Percentiles rank a stretch among this genome's conserved stretches.
These are phyloP conservation scores for Lordiphosa andalusiaca DNA, from an alignment of 2,888 invertebrate genomes.

Conservation along the genomic window DNA sequence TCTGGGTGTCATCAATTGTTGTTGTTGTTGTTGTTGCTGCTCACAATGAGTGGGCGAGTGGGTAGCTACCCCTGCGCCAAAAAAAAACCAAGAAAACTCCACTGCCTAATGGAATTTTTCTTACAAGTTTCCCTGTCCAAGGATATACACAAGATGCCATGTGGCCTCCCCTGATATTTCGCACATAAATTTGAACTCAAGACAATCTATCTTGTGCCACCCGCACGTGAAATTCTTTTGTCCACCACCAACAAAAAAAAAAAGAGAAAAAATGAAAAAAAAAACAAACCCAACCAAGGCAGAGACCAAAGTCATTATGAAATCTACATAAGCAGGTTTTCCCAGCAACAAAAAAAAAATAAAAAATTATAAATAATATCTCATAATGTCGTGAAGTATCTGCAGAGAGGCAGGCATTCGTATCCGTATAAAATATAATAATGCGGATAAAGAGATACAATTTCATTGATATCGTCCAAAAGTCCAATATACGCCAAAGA, in stretches of 20 bases:
- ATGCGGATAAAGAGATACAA: slow-evolving; percentile 80
- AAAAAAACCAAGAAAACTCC: too few species aligned
- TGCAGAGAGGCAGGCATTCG: slow-evolving; percentile 50
- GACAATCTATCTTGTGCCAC: slow-evolving; percentile 73
- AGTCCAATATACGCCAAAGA: slow-evolving; percentile 78
- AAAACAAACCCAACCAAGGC: slow-evolving; percentile 4
- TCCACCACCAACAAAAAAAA: too few species aligned
- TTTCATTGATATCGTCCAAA: slow-evolving; percentile 80
- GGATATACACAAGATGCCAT: slow-evolving; percentile 16
- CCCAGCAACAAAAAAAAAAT: too few species aligned
- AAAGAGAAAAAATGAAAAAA: slow-evolving; percentile 7
- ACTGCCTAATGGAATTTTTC: slow-evolving; percentile 39
- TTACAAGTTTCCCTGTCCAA: slow-evolving; percentile 11
- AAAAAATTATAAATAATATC: slow-evolving; percentile 71
- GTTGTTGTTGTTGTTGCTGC: slow-evolving; percentile 28
- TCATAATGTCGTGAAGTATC: slow-evolving; percentile 73
- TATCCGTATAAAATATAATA: slow-evolving; percentile 76
- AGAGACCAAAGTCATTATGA: slow-evolving; percentile 52
- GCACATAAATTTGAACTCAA: slow-evolving; percentile 74
- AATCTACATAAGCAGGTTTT: slow-evolving; percentile 63
- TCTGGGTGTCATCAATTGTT: slow-evolving; percentile 75
- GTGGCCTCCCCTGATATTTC: slow-evolving; percentile 65
- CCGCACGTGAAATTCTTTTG: slow-evolving; percentile 68
- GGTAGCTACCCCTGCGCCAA: slow-evolving; percentile 1
- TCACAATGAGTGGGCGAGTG: slow-evolving; percentile 68